Percentiles rank a stretch among this genome's conserved stretches.
Evolutionary conservation across 1,140 invertebrate genomes (phyloP).

Genomic region (Oryzaephilus surinamensis): DNA sequence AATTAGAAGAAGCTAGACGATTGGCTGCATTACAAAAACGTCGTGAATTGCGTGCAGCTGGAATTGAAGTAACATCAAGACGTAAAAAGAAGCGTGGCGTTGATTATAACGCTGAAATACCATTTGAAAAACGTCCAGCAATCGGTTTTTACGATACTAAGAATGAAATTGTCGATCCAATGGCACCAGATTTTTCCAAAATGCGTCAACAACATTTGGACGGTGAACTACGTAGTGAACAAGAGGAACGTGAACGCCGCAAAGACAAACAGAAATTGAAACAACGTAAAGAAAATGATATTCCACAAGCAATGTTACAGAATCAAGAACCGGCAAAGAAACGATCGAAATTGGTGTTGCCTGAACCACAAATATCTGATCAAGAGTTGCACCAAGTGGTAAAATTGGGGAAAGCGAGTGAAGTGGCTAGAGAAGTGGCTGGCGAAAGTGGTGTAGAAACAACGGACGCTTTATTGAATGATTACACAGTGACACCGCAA

Average conservation of each 20-base stretch:
- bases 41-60: slow-evolving; percentile 91
- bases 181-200: slow-evolving; percentile 79
- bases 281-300: slow-evolving; percentile 91
- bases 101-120: slow-evolving; percentile 97
- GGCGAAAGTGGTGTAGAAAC: slow-evolving; percentile 70
- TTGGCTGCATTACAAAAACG: slow-evolving; percentile 94
- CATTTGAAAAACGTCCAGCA: slow-evolving; percentile 91
- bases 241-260: slow-evolving; percentile 58
- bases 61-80: slow-evolving; percentile 70
- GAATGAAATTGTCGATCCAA: slow-evolving; percentile 76
- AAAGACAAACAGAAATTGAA: slow-evolving; percentile 91
- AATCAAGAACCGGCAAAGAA: slow-evolving; percentile 86
- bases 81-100: slow-evolving; percentile 79
- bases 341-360: slow-evolving; percentile 90
- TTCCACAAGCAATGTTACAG: slow-evolving; percentile 83
- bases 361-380: slow-evolving; percentile 95
- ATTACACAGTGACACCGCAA: slow-evolving; percentile 81
- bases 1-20: slow-evolving; percentile 93
- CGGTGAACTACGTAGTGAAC: slow-evolving; percentile 79
- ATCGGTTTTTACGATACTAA: slow-evolving; percentile 90
- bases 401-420: slow-evolving; percentile 90
- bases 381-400: slow-evolving; percentile 87
- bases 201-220: slow-evolving; percentile 88
- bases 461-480: slow-evolving; percentile 79
- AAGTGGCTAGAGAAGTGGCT: slow-evolving; percentile 84